Conservation (phyloP, 2,888 invertebrate species). For the Stictocephala bisonia region DNA sequence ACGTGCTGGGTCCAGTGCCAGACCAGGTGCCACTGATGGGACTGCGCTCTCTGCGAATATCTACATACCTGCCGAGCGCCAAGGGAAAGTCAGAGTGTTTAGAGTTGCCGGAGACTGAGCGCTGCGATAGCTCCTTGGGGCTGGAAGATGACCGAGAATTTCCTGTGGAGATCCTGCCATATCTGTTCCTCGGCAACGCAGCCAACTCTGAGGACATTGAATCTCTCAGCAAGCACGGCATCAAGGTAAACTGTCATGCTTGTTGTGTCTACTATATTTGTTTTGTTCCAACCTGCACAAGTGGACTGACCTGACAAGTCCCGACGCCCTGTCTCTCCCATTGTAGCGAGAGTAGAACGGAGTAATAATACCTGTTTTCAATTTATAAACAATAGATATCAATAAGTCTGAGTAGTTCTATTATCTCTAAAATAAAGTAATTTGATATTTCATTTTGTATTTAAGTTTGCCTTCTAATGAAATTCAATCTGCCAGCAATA, state of each 20-base stretch:
- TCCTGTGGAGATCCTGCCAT: slow-evolving; percentile 94
- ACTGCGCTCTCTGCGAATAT: slow-evolving; percentile 59
- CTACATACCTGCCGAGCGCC: slow-evolving; percentile 36
- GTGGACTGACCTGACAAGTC: too few relatives aligned
- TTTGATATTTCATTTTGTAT: too few relatives aligned
- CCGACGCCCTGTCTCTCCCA: too few relatives aligned
- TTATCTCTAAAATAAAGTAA: too few relatives aligned
- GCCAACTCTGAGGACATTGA: slow-evolving; percentile 92
- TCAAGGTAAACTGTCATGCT: slow-evolving; percentile 79
- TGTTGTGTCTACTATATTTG: too few relatives aligned
- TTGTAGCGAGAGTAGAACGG: too few relatives aligned
- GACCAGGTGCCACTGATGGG: slow-evolving; percentile 72
- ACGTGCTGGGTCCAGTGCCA: slow-evolving; percentile 65
- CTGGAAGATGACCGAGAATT: slow-evolving; percentile 80
- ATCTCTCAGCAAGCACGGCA: slow-evolving; percentile 88
- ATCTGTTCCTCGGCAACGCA: slow-evolving; percentile 94
- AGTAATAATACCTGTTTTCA: too few relatives aligned
- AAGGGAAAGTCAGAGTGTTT: slow-evolving; percentile 64
- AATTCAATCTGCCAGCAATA: too few relatives aligned
- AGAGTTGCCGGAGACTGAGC: slow-evolving; percentile 60
- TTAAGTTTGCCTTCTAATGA: too few relatives aligned
- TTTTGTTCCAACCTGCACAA: too few relatives aligned
- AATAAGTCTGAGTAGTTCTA: too few relatives aligned
- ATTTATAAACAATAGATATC: too few relatives aligned
- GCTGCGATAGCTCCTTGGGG: slow-evolving; percentile 68